phyloP scores from a whole-genome alignment of 2,888 invertebrate genomes.

The Hemaris fuciformis region DNA sequence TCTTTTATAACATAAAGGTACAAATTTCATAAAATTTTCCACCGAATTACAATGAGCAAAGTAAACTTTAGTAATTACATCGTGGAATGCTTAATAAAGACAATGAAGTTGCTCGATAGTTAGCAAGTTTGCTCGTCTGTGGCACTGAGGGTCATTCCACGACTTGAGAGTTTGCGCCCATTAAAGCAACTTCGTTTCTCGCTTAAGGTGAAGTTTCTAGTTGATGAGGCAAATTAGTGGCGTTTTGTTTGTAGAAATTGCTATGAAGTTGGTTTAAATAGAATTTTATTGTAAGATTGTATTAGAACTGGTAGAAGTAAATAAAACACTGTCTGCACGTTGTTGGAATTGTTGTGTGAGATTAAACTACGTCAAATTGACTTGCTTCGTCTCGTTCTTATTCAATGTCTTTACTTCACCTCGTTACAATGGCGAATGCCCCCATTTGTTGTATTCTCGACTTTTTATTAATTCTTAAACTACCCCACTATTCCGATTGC shows the following conservation, averaged over 20 bases:
- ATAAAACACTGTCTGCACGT: too few relatives aligned
- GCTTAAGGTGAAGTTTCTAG: background rate
- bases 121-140: slow-evolving; percentile 21
- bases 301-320: too few relatives aligned
- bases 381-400: too few relatives aligned
- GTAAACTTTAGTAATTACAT: background rate
- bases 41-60: background rate
- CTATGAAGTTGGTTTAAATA: too few relatives aligned
- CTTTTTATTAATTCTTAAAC: too few relatives aligned
- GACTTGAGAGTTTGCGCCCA: background rate
- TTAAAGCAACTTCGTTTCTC: background rate
- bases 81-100: slow-evolving; percentile 2
- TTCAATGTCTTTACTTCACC: too few relatives aligned
- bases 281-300: too few relatives aligned
- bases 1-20: background rate
- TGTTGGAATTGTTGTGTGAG: too few relatives aligned
- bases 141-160: slow-evolving; percentile 24
- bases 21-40: background rate
- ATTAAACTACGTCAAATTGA: too few relatives aligned
- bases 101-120: slow-evolving; percentile 18
- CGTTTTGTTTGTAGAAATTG: background rate
- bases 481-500: too few relatives aligned
- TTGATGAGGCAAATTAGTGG: background rate
- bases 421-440: too few relatives aligned
- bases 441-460: too few relatives aligned